These are phyloP conservation scores for Halcyon malimbica DNA, from an alignment of 2,113 vertebrate species.

Conservation along the genomic window DNA sequence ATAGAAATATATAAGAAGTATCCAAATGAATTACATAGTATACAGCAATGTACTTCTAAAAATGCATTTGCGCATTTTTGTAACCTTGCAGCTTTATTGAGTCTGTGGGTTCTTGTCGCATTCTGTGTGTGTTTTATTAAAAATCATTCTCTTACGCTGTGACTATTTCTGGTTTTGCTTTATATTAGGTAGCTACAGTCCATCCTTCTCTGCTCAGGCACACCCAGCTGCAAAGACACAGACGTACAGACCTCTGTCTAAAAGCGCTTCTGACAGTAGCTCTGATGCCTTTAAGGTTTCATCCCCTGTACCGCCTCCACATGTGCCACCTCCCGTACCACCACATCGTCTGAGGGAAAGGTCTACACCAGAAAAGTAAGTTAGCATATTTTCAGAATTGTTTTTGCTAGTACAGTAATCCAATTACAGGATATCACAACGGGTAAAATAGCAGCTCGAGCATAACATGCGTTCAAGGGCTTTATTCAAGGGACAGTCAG, in stretches of 20 bases:
- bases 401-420: not conserved
- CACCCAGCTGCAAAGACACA: slow-evolving; percentile 93
- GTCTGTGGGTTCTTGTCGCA: not conserved
- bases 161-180: slow-evolving; percentile 5
- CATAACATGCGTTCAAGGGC: not conserved
- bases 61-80: not conserved
- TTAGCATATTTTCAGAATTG: not conserved
- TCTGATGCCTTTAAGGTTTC: slow-evolving; percentile 77
- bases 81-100: not conserved
- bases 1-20: not conserved
- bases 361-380: slow-evolving; percentile 87
- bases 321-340: slow-evolving; percentile 85
- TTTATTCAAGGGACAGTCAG: not conserved
- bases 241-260: slow-evolving; percentile 92
- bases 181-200: slow-evolving; percentile 81
- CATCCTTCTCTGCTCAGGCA: slow-evolving; percentile 79
- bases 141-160: not conserved
- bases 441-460: not conserved
- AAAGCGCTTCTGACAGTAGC: slow-evolving; percentile 87
- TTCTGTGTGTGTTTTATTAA: not conserved
- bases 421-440: not conserved
- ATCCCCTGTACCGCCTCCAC: slow-evolving; percentile 73
- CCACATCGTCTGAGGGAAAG: slow-evolving; percentile 85
- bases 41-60: not conserved
- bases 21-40: not conserved